Evolutionary conservation across 1,140 invertebrate species (phyloP).

Genomic region (Chrysopa pallens): DNA sequence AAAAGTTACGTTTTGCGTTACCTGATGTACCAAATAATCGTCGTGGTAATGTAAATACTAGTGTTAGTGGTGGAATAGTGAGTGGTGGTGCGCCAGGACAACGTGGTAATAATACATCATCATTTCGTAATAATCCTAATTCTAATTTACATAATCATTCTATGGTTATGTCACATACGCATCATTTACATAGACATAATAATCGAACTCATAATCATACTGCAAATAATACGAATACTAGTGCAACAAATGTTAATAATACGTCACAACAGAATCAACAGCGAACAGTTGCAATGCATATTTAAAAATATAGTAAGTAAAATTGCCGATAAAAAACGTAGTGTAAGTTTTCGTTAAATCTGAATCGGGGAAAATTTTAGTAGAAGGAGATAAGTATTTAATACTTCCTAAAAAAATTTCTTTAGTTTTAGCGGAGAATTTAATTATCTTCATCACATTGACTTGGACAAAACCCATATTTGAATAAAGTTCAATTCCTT

Average conservation of each 20-base stretch:
- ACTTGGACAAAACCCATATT: too few species aligned
- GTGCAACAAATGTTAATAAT: constrained; percentile 22
- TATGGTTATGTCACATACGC: constrained; percentile 9
- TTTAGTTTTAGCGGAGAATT: too few species aligned
- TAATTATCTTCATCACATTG: too few species aligned
- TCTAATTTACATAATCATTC: too few species aligned
- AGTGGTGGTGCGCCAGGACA: background rate
- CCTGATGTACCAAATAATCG: constrained; percentile 66
- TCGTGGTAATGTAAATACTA: constrained; percentile 18
- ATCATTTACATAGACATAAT: constrained; percentile 19
- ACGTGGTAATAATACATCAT: too few species aligned
- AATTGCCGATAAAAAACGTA: too few species aligned
- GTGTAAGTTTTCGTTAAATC: too few species aligned
- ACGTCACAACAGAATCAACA: constrained; percentile 26
- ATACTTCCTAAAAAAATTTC: too few species aligned
- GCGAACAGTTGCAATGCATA: constrained; percentile 39
- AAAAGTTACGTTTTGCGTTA: constrained; percentile 77
- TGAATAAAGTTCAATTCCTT: too few species aligned
- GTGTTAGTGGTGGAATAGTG: constrained; percentile 2
- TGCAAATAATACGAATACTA: constrained; percentile 4
- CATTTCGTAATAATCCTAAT: too few species aligned
- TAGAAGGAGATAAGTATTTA: too few species aligned
- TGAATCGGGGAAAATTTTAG: too few species aligned
- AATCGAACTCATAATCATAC: constrained; percentile 12
- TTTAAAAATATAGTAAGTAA: constrained; percentile 19